phyloP scores from a whole-genome alignment of 2,797 vertebrate species.

The Pelodytes ibericus region DNA sequence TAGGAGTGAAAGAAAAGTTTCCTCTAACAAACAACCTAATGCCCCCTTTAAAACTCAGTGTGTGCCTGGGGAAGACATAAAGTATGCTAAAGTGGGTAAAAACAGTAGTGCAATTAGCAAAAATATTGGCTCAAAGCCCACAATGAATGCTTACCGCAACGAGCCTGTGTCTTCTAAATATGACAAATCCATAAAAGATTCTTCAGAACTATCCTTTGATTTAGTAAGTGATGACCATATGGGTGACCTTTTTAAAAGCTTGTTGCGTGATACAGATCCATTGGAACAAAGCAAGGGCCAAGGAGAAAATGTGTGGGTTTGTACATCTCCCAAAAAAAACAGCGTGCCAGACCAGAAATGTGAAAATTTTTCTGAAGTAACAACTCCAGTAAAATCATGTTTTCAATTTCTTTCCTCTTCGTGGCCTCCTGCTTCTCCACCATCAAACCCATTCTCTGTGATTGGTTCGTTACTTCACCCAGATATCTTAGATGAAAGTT shows the following conservation, averaged over 20 bases:
- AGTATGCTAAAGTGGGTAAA: conserved; percentile 54
- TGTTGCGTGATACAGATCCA: conserved; percentile 90
- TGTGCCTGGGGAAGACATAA: conserved; percentile 19
- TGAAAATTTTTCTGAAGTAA: conserved; percentile 63
- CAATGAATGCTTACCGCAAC: conserved; percentile 66
- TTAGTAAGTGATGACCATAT: conserved; percentile 95
- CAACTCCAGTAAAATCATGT: conserved; percentile 59
- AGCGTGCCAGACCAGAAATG: conserved; percentile 63
- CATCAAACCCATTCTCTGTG: conserved; percentile 69
- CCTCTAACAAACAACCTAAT: not conserved
- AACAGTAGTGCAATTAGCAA: conserved; percentile 55
- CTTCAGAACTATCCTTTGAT: conserved; percentile 92
- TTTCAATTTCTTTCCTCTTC: conserved; percentile 60
- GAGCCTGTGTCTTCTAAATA: conserved; percentile 81
- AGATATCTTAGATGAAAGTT: conserved; percentile 90
- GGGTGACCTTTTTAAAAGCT: conserved; percentile 97
- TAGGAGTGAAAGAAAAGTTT: not conserved
- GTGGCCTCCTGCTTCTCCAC: conserved; percentile 78
- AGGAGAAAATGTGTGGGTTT: conserved; percentile 70
- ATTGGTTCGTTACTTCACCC: conserved; percentile 79
- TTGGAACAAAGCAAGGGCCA: conserved; percentile 73
- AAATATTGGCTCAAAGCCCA: conserved; percentile 30
- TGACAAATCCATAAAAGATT: conserved; percentile 86
- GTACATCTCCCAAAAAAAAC: conserved; percentile 75
- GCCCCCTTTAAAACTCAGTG: not conserved